Evolutionary conservation across 2,888 invertebrate species (phyloP), one percentile per base, ranked within the genome.

Genomic region (Plebejus melissa): DNA sequence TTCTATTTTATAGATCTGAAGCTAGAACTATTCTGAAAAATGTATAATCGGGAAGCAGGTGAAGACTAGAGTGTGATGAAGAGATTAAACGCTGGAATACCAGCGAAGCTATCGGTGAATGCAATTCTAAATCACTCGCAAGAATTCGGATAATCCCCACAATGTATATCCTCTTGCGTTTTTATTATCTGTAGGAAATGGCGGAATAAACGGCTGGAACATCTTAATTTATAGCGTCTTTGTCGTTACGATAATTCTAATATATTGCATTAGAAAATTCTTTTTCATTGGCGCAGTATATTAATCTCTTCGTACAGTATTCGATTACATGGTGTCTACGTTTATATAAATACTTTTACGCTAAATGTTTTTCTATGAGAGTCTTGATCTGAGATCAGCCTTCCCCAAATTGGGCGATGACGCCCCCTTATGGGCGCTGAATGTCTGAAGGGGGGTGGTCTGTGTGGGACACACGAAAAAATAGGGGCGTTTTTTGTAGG

Each of bases 61-160:
- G 32, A 60, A 16, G 32, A 65, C 32, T 70, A 13, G 41, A 70
- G 46, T 54, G 74, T 76, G 74, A 77, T 76, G 54, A 74, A 77
- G 74, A 32, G 74, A 74, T 76, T 74, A 77, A 76, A 74, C 72
- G 54, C 16, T 16, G 16, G 16, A 50, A 72, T 72, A 50, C 72
- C 72, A 13, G 46, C 46, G 13, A 13, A 72, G 50, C 50, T 72
- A 72, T 72, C 72, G 50, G 32, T 72, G 54, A 72, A 72, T 72
- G 46, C 46, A 28, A 28, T 28, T 46, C 22, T 46, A 46, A 46
- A 72, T 50, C 22, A 72, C 72, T 54, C 54, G 28, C 46, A 36
- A 28, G 72, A 54, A 72, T 72, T 50, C 50, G 13, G 50, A 72
- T 3, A 54, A 72, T 72, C 16, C 32, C 6, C 16, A 13, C 32